Conservation (phyloP, 2,797 vertebrate species). For the Sebastes matsubarae region DNA sequence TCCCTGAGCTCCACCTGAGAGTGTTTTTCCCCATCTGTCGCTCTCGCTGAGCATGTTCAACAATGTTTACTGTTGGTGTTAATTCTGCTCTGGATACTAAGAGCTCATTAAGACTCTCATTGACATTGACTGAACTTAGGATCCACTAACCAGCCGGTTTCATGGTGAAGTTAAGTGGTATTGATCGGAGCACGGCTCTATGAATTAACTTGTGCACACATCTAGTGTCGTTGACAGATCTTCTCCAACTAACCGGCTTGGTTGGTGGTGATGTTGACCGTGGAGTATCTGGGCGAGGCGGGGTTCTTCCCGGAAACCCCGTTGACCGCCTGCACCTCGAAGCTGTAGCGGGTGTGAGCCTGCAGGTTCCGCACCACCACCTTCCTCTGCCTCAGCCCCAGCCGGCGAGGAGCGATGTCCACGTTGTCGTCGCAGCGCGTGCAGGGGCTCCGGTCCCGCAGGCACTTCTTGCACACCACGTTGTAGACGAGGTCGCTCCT, state of each 20-base stretch:
- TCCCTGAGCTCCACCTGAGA: conserved; percentile 9
- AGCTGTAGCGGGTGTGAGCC: conserved; percentile 98
- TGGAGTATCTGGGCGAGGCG: conserved; percentile 87
- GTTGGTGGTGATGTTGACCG: conserved; percentile 99
- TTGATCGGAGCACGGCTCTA: conserved; percentile 57
- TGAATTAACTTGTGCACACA: conserved; percentile 59
- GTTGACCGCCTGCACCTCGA: conserved; percentile 97
- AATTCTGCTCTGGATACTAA: conserved; percentile 27
- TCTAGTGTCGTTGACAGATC: conserved; percentile 30
- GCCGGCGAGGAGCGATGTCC: conserved; percentile 92
- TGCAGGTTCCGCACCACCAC: conserved; percentile 96
- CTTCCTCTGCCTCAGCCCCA: conserved; percentile 90
- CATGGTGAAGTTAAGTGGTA: conserved; percentile 66
- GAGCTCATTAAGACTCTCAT: conserved; percentile 54
- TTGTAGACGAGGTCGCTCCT: conserved; percentile 94
- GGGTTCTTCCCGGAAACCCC: conserved; percentile 94
- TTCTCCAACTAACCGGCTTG: conserved; percentile 77
- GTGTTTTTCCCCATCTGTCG: conserved; percentile 17
- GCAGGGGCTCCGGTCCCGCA: conserved; percentile 85
- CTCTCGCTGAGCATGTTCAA: conserved; percentile 36
- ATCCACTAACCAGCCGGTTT: conserved; percentile 49
- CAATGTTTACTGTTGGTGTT: conserved; percentile 34
- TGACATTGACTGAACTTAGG: conserved; percentile 62
- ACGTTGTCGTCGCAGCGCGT: conserved; percentile 97
- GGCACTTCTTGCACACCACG: conserved; percentile 97